A percentile compares a stretch with the other conserved stretches of the same genome.
These are phyloP conservation scores for Oasisia sp. DNA, from an alignment of 2,888 invertebrate species.

Conservation along the genomic window DNA sequence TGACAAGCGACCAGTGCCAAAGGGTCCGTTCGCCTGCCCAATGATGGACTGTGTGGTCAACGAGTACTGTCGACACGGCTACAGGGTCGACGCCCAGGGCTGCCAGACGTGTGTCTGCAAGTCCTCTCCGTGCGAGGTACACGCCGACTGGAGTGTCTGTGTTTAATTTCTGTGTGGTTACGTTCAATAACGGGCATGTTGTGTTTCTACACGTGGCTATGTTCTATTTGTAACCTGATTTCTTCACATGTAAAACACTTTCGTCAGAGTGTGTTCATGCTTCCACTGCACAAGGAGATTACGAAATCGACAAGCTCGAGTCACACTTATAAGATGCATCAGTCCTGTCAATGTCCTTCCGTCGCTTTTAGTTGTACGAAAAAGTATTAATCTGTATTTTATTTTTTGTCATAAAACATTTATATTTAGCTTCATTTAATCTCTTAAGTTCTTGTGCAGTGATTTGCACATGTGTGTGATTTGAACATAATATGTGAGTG, in stretches of 20 bases:
- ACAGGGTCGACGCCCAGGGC: not conserved
- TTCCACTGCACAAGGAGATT: no score
- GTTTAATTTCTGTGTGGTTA: not conserved
- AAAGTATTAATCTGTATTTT: no score
- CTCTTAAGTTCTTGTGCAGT: no score
- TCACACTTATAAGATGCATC: no score
- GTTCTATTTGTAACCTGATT: not conserved
- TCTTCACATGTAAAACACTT: not conserved
- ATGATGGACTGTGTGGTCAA: not conserved
- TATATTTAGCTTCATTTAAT: no score
- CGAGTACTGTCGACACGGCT: not conserved
- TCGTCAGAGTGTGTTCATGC: not conserved
- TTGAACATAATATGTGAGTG: no score
- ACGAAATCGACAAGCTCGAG: no score
- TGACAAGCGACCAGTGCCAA: not conserved
- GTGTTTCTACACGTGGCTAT: not conserved
- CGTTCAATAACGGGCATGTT: not conserved
- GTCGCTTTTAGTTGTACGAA: no score
- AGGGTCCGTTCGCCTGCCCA: conserved; percentile 11
- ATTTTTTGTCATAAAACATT: no score
- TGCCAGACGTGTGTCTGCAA: conserved; percentile 4
- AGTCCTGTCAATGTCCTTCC: no score
- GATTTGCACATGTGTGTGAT: no score
- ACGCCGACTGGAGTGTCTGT: not conserved
- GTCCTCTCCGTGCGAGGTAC: not conserved